phyloP scores from a whole-genome alignment of 1,140 invertebrate genomes.

The Holotrichia oblita region DNA sequence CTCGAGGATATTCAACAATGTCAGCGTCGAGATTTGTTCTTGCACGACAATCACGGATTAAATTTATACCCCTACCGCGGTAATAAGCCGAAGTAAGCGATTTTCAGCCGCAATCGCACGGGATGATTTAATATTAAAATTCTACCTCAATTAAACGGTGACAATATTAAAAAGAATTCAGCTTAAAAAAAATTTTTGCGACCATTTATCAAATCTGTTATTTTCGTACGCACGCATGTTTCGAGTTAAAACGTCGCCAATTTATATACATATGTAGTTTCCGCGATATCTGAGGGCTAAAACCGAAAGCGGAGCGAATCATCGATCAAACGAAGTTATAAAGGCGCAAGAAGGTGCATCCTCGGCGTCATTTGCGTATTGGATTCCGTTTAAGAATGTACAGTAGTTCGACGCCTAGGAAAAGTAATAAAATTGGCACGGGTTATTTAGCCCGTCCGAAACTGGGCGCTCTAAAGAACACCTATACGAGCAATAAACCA shows the following conservation, averaged over 20 bases:
- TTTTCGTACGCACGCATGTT: too few relatives aligned
- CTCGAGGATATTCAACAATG: neutral
- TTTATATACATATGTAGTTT: too few relatives aligned
- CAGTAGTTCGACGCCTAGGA: conserved; percentile 9
- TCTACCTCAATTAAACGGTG: too few relatives aligned
- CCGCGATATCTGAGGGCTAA: too few relatives aligned
- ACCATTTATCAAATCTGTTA: too few relatives aligned
- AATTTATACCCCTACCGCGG: neutral
- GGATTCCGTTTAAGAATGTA: conserved; percentile 16
- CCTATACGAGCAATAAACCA: neutral
- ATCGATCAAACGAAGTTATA: conserved; percentile 36
- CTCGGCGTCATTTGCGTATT: neutral
- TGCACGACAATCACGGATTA: neutral
- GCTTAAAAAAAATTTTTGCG: too few relatives aligned
- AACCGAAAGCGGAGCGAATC: too few relatives aligned
- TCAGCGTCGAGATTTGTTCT: neutral
- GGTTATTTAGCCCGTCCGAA: conserved; percentile 17
- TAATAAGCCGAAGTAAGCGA: too few relatives aligned
- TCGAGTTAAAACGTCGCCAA: too few relatives aligned
- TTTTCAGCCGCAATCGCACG: too few relatives aligned
- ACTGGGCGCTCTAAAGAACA: conserved; percentile 23
- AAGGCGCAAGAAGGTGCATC: conserved; percentile 18
- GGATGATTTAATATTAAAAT: too few relatives aligned
- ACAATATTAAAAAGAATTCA: too few relatives aligned
- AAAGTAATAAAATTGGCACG: conserved; percentile 30